Percentiles rank a stretch among this genome's conserved stretches.
phyloP scores from a whole-genome alignment of 2,113 vertebrate species.

The Sorex fumeus region DNA sequence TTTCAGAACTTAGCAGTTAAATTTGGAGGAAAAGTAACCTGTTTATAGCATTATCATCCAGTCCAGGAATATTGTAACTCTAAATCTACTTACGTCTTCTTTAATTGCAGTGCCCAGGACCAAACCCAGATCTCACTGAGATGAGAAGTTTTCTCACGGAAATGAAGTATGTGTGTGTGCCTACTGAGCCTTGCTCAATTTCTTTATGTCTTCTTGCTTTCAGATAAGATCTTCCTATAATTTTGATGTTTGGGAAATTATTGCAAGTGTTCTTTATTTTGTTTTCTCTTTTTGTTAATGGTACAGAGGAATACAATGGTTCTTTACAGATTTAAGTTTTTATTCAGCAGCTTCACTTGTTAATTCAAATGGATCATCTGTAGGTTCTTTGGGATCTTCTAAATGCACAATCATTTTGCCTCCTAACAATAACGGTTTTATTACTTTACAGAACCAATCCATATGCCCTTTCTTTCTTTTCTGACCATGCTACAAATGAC shows the following conservation, averaged over 20 bases:
- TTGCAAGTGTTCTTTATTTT: not conserved
- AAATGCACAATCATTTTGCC: not conserved
- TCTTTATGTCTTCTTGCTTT: slow-evolving; percentile 38
- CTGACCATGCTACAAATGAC: not conserved
- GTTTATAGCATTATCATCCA: slow-evolving; percentile 21
- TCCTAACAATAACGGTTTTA: slow-evolving; percentile 34
- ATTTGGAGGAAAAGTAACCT: not conserved
- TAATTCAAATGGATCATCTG: slow-evolving; percentile 46
- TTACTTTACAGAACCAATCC: slow-evolving; percentile 22
- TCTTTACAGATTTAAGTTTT: slow-evolving; percentile 15
- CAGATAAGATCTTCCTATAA: slow-evolving; percentile 21
- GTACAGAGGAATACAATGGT: not conserved
- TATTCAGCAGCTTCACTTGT: slow-evolving; percentile 28
- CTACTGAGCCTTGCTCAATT: slow-evolving; percentile 16
- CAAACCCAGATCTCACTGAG: too few relatives aligned
- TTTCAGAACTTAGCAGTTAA: slow-evolving; percentile 18
- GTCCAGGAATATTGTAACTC: slow-evolving; percentile 52
- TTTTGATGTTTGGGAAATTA: not conserved
- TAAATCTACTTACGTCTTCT: not conserved
- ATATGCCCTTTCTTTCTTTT: slow-evolving; percentile 18
- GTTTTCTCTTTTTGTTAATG: slow-evolving; percentile 36
- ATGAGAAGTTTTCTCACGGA: too few relatives aligned
- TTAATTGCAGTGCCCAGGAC: too few relatives aligned
- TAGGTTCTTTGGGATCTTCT: slow-evolving; percentile 36
- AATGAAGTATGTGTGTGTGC: too few relatives aligned